These are phyloP conservation scores for Cyclophora albipunctata DNA, from an alignment of 2,888 invertebrate genomes.

Conservation along the genomic window DNA sequence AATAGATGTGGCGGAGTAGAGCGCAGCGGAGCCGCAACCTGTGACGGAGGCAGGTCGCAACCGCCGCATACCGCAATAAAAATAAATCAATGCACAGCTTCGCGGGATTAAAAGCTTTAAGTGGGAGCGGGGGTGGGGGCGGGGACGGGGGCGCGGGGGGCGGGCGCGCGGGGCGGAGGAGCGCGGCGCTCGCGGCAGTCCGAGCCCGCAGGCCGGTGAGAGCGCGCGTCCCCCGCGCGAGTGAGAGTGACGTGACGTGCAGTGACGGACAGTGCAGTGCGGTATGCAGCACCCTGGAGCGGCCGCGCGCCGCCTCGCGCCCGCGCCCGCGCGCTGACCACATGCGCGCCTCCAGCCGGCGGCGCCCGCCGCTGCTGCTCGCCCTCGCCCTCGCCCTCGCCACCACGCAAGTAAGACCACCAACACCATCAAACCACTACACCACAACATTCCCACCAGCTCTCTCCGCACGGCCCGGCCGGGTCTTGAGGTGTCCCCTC, in stretches of 20 bases:
- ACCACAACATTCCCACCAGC: slow-evolving; percentile 5
- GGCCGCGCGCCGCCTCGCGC: slow-evolving; percentile 41
- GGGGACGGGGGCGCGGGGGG: slow-evolving; percentile 18
- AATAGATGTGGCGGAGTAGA: neutral
- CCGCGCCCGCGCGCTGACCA: slow-evolving; percentile 48
- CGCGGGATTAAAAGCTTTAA: slow-evolving; percentile 35
- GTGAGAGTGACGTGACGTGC: slow-evolving; percentile 1
- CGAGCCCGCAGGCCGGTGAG: slow-evolving; percentile 42
- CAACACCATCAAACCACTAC: neutral
- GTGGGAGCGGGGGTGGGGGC: slow-evolving; percentile 18
- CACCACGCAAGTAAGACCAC: slow-evolving; percentile 52
- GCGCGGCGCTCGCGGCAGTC: slow-evolving; percentile 43
- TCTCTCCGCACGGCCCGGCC: neutral
- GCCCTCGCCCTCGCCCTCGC: slow-evolving; percentile 53
- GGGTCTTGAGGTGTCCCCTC: too few species aligned
- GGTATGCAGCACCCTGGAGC: slow-evolving; percentile 38
- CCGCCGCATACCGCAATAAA: slow-evolving; percentile 33
- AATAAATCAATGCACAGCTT: slow-evolving; percentile 38
- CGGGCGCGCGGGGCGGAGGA: slow-evolving; percentile 27
- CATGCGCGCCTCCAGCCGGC: slow-evolving; percentile 57
- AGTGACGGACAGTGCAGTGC: slow-evolving; percentile 11
- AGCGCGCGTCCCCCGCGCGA: slow-evolving; percentile 32
- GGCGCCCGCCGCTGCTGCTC: slow-evolving; percentile 59
- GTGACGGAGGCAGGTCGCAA: slow-evolving; percentile 2
- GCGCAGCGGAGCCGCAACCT: slow-evolving; percentile 10